Evolutionary conservation across 2,888 invertebrate species (phyloP).

Genomic region (Entomobrya proxima): DNA sequence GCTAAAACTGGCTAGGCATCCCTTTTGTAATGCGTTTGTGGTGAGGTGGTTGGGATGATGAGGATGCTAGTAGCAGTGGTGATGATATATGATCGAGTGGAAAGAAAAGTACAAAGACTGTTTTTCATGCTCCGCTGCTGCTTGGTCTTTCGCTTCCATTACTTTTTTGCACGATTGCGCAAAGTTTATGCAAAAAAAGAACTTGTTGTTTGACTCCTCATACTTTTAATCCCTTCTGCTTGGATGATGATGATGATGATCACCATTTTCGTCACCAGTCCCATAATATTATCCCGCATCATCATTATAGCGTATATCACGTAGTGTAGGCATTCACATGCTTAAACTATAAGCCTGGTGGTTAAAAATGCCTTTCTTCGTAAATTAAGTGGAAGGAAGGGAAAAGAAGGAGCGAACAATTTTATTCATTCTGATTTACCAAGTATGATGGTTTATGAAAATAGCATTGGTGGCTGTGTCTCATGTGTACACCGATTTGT

Average conservation of each 20-base stretch:
- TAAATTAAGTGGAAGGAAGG: neutral
- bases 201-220: constrained; percentile 31
- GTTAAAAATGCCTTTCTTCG: neutral
- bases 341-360: neutral
- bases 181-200: constrained; percentile 39
- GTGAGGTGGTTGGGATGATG: neutral
- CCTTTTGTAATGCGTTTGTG: neutral
- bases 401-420: neutral
- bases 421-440: constrained; percentile 8
- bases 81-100: constrained; percentile 3
- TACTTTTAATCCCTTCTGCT: constrained; percentile 32
- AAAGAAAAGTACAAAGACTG: neutral
- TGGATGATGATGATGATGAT: neutral
- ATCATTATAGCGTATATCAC: neutral
- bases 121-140: neutral
- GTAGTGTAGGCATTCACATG: neutral
- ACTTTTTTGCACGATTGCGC: constrained; percentile 37
- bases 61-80: neutral
- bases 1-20: neutral
- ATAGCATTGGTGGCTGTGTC: neutral
- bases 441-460: constrained; percentile 15
- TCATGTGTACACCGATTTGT: constrained; percentile 28
- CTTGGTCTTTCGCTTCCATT: constrained; percentile 9
- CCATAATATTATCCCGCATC: too few species aligned
- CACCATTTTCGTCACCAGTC: too few species aligned